Evolutionary conservation across 2,888 invertebrate species (phyloP), one percentile per base, ranked within the genome.

Genomic region (Nomada fucata): DNA sequence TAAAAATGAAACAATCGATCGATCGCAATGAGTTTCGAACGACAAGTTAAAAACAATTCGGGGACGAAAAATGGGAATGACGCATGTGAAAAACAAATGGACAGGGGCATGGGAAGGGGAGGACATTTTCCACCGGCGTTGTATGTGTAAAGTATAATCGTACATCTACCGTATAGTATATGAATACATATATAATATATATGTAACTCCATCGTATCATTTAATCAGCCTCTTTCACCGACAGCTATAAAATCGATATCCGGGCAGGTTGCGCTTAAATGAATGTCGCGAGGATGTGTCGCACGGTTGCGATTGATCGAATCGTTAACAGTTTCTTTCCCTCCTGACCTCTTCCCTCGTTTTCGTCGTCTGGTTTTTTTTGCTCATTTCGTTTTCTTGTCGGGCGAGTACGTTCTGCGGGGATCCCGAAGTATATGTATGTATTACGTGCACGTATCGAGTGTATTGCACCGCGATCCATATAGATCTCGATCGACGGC

Each of bases 201-300:
- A 73, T 65, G 69, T 80, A 71, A 71, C 60, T 61, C 73, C 76
- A 73, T 73, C 73, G 50, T 85, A 77, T 82, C 82, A 63, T 90
- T 90, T 89, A 89, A 91, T 90, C 88, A 91, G 91, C 91, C 90
- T 90, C 88, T 89, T 90, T 83, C 83, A 89, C 86, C 86, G 86
- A 86, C 85, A 88, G 82, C 90, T 89, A 90, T 89, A 90, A 89
- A 90, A 89, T 79, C 89, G 82, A 88, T 63, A 57, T 86, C 71
- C 77, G 76, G 77, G 82, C 83, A 78, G 79, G 81, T 81, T 79
- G 67, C 74, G 81, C 15, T 74, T 75, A n/a, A 71, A 67, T 83
- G 23, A 63, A 61, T 77, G 23, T 44, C 75, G 53, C 63, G 36
- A 71, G 64, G 44, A 75, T 72, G 64, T 74, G 64, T 74, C 71